Evolutionary conservation across 2,113 vertebrate genomes (phyloP).

Genomic region (Silurus meridionalis): DNA sequence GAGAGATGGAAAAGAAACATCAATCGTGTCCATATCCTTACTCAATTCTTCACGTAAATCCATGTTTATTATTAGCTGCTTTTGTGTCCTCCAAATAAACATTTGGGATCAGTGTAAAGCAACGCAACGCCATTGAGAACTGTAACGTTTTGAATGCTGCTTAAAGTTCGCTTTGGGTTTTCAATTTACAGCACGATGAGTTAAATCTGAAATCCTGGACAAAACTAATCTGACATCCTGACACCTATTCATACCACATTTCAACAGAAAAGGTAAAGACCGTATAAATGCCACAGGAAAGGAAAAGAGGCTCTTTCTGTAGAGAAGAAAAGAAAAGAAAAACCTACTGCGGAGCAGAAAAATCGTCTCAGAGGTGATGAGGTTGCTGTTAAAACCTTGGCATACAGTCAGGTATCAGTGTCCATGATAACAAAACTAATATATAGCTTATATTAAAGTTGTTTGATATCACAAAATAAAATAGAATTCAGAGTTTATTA

Average conservation of each 20-base stretch:
- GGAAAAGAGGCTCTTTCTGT: neutral
- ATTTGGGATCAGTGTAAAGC: conserved; percentile 66
- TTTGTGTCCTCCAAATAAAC: conserved; percentile 58
- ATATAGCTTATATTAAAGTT: neutral
- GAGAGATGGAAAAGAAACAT: conserved; percentile 65
- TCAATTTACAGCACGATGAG: conserved; percentile 37
- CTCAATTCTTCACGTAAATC: conserved; percentile 59
- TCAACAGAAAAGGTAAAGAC: neutral
- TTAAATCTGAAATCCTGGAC: conserved; percentile 24
- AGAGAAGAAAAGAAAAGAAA: neutral
- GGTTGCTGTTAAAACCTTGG: neutral
- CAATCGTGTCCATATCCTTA: conserved; percentile 60
- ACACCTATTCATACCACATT: conserved; percentile 30
- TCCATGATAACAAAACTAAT: neutral
- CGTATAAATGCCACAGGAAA: neutral
- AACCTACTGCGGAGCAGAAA: neutral
- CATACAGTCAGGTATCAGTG: neutral
- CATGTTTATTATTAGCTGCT: conserved; percentile 61
- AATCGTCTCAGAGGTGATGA: neutral
- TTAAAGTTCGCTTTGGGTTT: conserved; percentile 20
- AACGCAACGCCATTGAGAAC: conserved; percentile 50
- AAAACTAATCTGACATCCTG: conserved; percentile 46
- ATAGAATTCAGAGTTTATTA: neutral
- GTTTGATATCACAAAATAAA: neutral
- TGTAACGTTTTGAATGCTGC: neutral